A percentile compares a stretch with the other conserved stretches of the same genome.
Conservation (phyloP, 2,888 invertebrate genomes). For the Neocrepidodera transversa region DNA sequence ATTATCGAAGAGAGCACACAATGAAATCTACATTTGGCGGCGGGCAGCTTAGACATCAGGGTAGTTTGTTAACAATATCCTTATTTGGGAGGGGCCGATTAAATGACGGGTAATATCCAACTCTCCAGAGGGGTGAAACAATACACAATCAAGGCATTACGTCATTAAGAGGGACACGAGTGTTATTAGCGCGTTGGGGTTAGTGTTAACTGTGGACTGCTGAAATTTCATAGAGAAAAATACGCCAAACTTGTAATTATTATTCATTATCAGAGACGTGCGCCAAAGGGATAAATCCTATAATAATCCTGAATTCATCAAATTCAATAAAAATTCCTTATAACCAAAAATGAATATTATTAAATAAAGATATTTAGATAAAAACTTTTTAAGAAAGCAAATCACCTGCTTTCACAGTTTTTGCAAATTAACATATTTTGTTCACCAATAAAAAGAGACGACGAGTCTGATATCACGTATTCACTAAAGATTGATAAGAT, state of each 20-base stretch:
- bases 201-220: conserved; percentile 36
- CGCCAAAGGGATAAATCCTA: too few species aligned
- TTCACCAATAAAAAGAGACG: too few species aligned
- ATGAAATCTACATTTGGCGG: conserved; percentile 33
- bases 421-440: too few species aligned
- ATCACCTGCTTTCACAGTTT: too few species aligned
- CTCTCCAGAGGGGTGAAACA: conserved; percentile 57
- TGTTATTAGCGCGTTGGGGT: conserved; percentile 49
- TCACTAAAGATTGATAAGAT: too few species aligned
- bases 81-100: conserved; percentile 57
- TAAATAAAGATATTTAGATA: too few species aligned
- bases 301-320: too few species aligned
- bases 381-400: too few species aligned
- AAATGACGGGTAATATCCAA: conserved; percentile 57
- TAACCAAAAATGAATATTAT: too few species aligned
- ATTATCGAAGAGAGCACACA: conserved; percentile 36
- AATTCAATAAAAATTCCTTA: too few species aligned
- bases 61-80: conserved; percentile 60
- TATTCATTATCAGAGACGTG: conserved; percentile 13
- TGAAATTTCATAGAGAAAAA: too few species aligned
- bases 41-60: conserved; percentile 38
- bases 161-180: conserved; percentile 58
- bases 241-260: conserved; percentile 22
- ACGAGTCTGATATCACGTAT: too few species aligned
- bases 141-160: conserved; percentile 62